Conservation (phyloP, 53 echinoderm and acorn worm genomes). For the Crossaster papposus region DNA sequence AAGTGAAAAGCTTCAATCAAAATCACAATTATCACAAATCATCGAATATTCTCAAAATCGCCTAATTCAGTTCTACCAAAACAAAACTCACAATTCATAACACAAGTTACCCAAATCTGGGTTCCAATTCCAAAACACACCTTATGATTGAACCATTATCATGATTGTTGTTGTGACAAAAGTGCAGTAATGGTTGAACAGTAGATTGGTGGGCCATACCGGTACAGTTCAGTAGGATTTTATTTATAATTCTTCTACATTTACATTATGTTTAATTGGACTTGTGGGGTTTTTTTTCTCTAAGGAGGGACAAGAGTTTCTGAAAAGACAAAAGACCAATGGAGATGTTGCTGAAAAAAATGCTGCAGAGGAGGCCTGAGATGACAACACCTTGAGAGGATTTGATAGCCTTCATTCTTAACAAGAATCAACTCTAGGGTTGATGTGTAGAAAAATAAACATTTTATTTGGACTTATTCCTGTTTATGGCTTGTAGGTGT, state of each 20-base stretch:
- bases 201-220: too few relatives aligned
- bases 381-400: not conserved
- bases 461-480: slow-evolving; percentile 40
- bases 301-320: slow-evolving; percentile 84
- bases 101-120: too few relatives aligned
- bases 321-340: slow-evolving; percentile 95
- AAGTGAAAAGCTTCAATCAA: too few relatives aligned
- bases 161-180: too few relatives aligned
- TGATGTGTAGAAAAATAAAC: slow-evolving; percentile 42
- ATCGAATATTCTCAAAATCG: too few relatives aligned
- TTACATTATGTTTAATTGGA: too few relatives aligned
- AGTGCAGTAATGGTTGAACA: too few relatives aligned
- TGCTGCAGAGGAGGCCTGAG: slow-evolving; percentile 60
- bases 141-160: too few relatives aligned
- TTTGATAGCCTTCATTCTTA: not conserved
- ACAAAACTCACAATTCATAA: too few relatives aligned
- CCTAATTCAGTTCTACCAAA: too few relatives aligned
- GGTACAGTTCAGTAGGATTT: not conserved
- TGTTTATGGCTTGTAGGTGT: slow-evolving; percentile 48
- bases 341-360: slow-evolving; percentile 69
- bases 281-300: not conserved
- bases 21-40: too few relatives aligned
- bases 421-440: not conserved
- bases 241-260: not conserved
- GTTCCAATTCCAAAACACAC: too few relatives aligned